phyloP scores from a whole-genome alignment of 2,797 vertebrate genomes.

The Sebastolobus alascanus region DNA sequence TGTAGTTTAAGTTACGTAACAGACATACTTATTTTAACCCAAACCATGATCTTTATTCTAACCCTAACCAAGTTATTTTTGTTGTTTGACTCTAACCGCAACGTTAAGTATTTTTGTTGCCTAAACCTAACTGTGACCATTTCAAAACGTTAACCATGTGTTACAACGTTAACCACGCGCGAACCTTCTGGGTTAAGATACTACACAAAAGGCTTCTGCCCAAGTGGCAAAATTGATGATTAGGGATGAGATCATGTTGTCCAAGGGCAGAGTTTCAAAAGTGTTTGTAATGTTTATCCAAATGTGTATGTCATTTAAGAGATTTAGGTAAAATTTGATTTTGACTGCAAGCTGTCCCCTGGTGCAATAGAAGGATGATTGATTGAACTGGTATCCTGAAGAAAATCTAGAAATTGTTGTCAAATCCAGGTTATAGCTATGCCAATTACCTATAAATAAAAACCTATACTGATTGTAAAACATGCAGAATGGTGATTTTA shows the following conservation, averaged over 20 bases:
- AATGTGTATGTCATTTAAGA: not conserved
- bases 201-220: not conserved
- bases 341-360: not conserved
- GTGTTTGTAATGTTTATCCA: conserved; percentile 4
- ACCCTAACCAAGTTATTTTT: not conserved
- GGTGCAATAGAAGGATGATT: not conserved
- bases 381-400: not conserved
- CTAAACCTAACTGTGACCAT: not conserved
- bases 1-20: not conserved
- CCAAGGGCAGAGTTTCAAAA: not conserved
- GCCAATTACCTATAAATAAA: not conserved
- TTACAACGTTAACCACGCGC: not conserved
- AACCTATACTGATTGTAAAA: not conserved
- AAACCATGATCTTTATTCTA: not conserved
- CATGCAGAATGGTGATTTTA: not conserved
- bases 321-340: not conserved
- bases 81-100: not conserved
- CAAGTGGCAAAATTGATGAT: no score
- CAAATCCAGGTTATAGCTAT: not conserved
- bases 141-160: not conserved
- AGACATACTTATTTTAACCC: not conserved
- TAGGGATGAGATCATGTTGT: no score
- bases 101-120: not conserved
- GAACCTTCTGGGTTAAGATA: not conserved
- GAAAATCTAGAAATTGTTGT: not conserved